Percentiles rank a stretch among this genome's conserved stretches.
Conservation (phyloP, 1,140 invertebrate species). For the Melitaea cinxia region DNA sequence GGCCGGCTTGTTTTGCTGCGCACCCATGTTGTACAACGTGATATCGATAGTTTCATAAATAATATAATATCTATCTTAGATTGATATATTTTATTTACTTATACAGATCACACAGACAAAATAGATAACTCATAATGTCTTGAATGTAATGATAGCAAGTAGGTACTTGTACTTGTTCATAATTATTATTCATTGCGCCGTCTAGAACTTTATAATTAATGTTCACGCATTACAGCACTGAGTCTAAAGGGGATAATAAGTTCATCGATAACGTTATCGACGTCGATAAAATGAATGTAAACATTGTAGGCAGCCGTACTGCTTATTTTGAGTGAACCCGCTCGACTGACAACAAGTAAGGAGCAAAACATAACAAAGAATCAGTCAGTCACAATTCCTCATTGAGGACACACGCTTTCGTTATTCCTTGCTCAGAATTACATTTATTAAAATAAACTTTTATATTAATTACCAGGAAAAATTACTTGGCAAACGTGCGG, state of each 20-base stretch:
- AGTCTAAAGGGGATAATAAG: conserved; percentile 12
- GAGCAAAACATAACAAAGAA: conserved; percentile 76
- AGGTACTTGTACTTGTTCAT: no score
- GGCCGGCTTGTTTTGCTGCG: conserved; percentile 62
- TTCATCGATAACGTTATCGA: conserved; percentile 51
- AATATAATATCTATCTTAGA: background rate
- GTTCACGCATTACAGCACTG: conserved; percentile 1
- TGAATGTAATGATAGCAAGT: background rate
- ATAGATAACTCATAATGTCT: background rate
- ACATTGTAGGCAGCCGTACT: conserved; percentile 60
- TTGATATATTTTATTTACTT: background rate
- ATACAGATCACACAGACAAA: background rate
- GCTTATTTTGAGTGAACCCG: conserved; percentile 60
- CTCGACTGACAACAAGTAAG: conserved; percentile 55
- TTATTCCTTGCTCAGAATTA: conserved; percentile 8
- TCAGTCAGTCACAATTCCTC: conserved; percentile 77
- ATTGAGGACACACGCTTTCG: conserved; percentile 47
- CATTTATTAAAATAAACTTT: conserved; percentile 8
- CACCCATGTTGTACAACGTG: conserved; percentile 49
- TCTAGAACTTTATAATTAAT: background rate
- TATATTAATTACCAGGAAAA: background rate
- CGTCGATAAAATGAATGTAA: conserved; percentile 72
- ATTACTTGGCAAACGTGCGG: background rate
- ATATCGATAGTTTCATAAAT: conserved; percentile 42
- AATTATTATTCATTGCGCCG: background rate